These are phyloP conservation scores for pig (Sus scrofa) DNA, from an alignment of 2,113 vertebrate species.

Conservation along the genomic window DNA sequence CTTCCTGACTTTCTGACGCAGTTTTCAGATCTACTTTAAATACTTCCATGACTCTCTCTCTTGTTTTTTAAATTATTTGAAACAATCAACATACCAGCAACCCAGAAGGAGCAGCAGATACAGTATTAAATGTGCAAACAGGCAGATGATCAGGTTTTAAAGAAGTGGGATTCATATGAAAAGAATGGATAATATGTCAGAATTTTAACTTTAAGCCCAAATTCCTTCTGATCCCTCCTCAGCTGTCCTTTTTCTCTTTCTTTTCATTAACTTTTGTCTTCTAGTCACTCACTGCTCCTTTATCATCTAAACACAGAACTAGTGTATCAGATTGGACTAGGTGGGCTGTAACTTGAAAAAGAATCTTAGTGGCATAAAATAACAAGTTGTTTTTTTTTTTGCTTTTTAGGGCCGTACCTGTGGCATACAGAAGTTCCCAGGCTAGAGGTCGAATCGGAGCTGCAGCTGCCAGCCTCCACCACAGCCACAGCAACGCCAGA, in stretches of 20 bases:
- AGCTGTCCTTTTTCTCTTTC: background rate
- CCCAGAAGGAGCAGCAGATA: slow-evolving; percentile 18
- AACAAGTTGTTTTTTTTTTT: background rate
- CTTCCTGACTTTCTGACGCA: slow-evolving; percentile 74
- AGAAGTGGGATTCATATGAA: slow-evolving; percentile 13
- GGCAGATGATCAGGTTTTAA: background rate
- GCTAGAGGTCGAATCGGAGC: no score
- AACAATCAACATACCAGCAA: slow-evolving; percentile 41
- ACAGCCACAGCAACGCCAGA: no score
- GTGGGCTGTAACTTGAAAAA: background rate
- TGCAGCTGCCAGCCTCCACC: no score
- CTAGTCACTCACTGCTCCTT: background rate
- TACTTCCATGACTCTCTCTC: slow-evolving; percentile 31
- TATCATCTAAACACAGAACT: slow-evolving; percentile 40
- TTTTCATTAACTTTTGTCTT: slow-evolving; percentile 37
- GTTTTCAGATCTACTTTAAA: slow-evolving; percentile 75
- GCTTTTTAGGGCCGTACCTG: no score
- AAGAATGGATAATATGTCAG: slow-evolving; percentile 17
- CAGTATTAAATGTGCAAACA: background rate
- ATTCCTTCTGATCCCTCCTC: background rate
- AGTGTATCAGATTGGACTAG: background rate
- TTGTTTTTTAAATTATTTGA: background rate
- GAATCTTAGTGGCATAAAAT: slow-evolving; percentile 27
- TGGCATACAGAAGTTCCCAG: no score
- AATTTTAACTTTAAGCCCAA: slow-evolving; percentile 53